phyloP scores from a whole-genome alignment of 2,113 vertebrate species.

The Gnathonemus echidnorhynchus region DNA sequence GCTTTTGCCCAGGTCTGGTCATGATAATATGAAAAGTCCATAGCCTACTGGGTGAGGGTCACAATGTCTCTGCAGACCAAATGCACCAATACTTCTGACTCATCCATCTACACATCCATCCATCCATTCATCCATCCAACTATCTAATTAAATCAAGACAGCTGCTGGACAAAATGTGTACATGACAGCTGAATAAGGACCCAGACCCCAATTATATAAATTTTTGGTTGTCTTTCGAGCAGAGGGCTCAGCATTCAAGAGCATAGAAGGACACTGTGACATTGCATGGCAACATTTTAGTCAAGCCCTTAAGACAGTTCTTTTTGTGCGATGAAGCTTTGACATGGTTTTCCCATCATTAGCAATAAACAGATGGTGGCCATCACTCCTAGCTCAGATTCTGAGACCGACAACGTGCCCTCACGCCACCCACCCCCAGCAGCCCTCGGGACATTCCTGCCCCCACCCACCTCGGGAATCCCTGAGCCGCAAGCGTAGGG shows the following conservation, averaged over 20 bases:
- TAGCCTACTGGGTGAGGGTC: neutral
- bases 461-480: slow-evolving; percentile 84
- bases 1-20: neutral
- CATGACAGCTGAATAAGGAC: neutral
- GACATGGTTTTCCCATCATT: neutral
- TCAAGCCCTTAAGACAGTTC: neutral
- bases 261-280: neutral
- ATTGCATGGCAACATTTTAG: neutral
- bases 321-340: neutral
- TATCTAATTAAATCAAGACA: neutral
- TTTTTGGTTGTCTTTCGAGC: neutral
- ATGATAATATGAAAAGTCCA: neutral
- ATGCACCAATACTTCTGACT: neutral
- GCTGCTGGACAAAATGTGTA: neutral
- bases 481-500: slow-evolving; percentile 96
- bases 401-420: neutral
- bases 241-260: neutral
- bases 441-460: slow-evolving; percentile 72
- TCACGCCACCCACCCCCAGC: slow-evolving; percentile 30
- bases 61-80: neutral
- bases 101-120: neutral
- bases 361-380: neutral
- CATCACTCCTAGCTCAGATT: neutral
- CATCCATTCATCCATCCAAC: neutral
- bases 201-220: neutral